Evolutionary conservation across 1,140 invertebrate species (phyloP).

Genomic region (Trypoxylus dichotomus): DNA sequence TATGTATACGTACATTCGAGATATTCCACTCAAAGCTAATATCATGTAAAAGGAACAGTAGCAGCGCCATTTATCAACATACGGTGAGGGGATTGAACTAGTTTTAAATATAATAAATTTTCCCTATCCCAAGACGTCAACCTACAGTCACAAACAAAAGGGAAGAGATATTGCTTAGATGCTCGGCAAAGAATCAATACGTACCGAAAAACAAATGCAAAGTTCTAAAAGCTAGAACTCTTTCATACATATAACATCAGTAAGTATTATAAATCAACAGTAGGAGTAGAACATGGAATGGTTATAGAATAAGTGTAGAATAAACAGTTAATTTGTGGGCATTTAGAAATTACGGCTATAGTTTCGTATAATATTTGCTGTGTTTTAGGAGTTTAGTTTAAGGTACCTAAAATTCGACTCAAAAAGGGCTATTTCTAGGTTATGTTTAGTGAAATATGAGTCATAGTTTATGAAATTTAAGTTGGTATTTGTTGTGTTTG

Average conservation of each 20-base stretch:
- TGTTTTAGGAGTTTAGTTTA: too few species aligned
- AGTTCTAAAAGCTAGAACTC: background rate
- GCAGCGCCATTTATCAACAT: background rate
- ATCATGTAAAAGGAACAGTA: background rate
- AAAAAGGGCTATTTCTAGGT: too few species aligned
- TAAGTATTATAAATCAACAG: too few species aligned
- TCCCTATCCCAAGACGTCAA: background rate
- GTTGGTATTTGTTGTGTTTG: too few species aligned
- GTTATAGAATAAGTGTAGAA: too few species aligned
- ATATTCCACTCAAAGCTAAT: background rate
- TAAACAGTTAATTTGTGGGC: too few species aligned
- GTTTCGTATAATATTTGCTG: too few species aligned
- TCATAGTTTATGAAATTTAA: too few species aligned
- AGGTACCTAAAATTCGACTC: too few species aligned
- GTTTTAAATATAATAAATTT: constrained; percentile 5
- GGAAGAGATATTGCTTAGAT: background rate
- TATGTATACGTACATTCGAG: background rate
- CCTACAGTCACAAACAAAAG: background rate
- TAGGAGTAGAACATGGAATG: too few species aligned
- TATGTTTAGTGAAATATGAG: too few species aligned
- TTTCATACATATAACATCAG: background rate
- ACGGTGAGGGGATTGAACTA: background rate
- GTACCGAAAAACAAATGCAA: background rate
- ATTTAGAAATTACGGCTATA: too few species aligned
- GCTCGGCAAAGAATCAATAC: background rate